Conservation (phyloP, 2,797 vertebrate genomes). For the Tapirus indicus region DNA sequence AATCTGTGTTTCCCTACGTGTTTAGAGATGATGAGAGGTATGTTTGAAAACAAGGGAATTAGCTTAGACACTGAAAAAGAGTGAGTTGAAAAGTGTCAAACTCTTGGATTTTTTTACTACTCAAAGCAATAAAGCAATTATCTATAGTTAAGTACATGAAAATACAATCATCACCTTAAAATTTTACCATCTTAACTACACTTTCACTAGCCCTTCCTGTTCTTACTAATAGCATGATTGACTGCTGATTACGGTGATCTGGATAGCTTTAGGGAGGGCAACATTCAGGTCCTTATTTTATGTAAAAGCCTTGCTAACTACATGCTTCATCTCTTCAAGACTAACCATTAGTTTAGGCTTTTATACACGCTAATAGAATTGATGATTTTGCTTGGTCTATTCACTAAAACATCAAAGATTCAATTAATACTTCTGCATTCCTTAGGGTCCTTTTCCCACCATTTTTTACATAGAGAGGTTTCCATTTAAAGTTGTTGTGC, state of each 20-base stretch:
- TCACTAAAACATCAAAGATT: not conserved
- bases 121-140: not conserved
- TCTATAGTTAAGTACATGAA: not conserved
- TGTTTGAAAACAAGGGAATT: not conserved
- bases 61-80: not conserved
- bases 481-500: rapidly evolving
- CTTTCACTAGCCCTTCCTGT: not conserved
- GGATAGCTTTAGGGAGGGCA: not conserved
- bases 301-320: not conserved
- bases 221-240: not conserved
- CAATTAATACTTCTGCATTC: not conserved
- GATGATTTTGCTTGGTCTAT: not conserved
- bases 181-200: not conserved
- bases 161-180: not conserved
- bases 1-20: rapidly evolving
- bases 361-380: not conserved
- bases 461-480: not conserved
- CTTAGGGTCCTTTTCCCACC: not conserved
- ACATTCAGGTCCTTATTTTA: not conserved
- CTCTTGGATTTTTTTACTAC: not conserved
- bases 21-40: not conserved
- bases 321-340: not conserved
- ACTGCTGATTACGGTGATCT: not conserved
- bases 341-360: not conserved
- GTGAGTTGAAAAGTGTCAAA: not conserved